Evolutionary conservation across 2,888 invertebrate genomes (phyloP), one percentile per base, ranked within the genome.

Genomic region (Hypomecis punctinalis): DNA sequence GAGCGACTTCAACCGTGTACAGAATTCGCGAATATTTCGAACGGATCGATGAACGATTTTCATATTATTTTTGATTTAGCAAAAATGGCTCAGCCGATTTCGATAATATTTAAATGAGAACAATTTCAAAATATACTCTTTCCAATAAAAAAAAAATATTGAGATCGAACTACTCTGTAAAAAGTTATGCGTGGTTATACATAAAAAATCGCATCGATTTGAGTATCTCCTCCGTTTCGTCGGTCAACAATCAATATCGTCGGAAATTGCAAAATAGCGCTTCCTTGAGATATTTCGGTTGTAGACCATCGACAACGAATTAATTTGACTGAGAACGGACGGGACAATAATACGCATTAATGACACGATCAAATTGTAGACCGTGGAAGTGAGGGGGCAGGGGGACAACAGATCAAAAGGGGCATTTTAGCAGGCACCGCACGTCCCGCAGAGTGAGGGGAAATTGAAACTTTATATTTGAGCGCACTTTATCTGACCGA

Each of bases 381-480:
- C 39, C 58, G 65, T 52, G 55, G 49, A 59, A 53, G 53, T 45
- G 63, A 52, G 67, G 57, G 54, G 62, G 61, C 65, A 63, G 76
- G 72, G 72, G 76, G 23, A 54, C 52, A 78, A 78, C 75, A 76
- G 79, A 78, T 85, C 81, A 84, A 81, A 81, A 77, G 77, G 77
- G 77, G 78, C 73, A 81, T 61, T 83, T 84, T 70, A 71, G 79
- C 74, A 89, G 78, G 85, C 88, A 69, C 69, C 71, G 84, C 90
- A 90, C 87, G 88, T 85, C 78, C 78, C 75, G 68, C 78, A 78
- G 81, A 78, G 81, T 76, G 81, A 76, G 62, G 77, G 83, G 83
- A 88, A 91, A 92, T 91, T 90, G 90, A 91, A 91, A 90, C 90
- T 91, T 90, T 91, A 90, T 91, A 89, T 91, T 89, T 89, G 85